phyloP scores from a whole-genome alignment of 2,113 vertebrate genomes.

The Elephas maximus region DNA sequence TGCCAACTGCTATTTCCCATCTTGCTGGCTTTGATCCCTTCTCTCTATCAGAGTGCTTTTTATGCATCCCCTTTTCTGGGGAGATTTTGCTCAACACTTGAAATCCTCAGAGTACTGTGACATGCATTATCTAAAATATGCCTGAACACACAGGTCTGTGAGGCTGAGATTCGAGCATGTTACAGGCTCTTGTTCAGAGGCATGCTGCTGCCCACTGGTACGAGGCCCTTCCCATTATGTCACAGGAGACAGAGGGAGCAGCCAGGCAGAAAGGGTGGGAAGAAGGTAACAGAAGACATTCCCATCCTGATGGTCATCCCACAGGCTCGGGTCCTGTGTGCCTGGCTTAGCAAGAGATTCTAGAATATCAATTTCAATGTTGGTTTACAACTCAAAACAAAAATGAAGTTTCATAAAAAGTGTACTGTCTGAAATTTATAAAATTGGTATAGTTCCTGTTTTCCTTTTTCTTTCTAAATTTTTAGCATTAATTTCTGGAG shows the following conservation, averaged over 20 bases:
- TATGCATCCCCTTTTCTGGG: background rate
- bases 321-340: background rate
- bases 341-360: background rate
- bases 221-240: fast-evolving
- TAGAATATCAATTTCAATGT: background rate
- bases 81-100: background rate
- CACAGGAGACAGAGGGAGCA: background rate
- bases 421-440: background rate
- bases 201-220: fast-evolving
- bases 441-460: background rate
- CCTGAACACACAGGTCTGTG: too few relatives aligned
- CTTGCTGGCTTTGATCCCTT: background rate
- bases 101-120: background rate
- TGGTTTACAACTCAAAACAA: background rate
- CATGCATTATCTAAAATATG: background rate
- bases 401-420: background rate
- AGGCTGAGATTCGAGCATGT: fast-evolving
- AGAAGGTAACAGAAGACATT: background rate
- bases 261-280: background rate
- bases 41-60: background rate
- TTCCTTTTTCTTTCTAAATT: background rate
- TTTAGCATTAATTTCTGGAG: background rate
- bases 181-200: background rate
- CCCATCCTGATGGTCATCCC: background rate
- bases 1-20: background rate